Evolutionary conservation across 1,140 invertebrate species (phyloP), one percentile per base, ranked within the genome.

Genomic region (Epicauta chinensis): DNA sequence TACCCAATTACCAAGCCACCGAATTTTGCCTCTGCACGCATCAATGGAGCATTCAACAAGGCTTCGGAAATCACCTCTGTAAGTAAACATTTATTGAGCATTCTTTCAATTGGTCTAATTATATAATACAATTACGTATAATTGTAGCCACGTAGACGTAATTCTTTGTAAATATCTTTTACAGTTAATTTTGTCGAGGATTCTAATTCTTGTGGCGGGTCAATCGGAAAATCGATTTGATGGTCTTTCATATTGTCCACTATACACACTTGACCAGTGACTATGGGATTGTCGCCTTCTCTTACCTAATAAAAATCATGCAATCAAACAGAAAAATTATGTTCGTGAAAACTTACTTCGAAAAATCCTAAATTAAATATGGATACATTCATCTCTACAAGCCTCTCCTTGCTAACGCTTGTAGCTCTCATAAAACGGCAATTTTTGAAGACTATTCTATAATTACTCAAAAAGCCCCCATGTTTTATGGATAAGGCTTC

Each of bases 111-210:
- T 17, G 3, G 1, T 3, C 23, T 23, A 5, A 5, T 3, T 23
- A 23, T n/a, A 23, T 17, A 12, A 11, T 3, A 29, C 23, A 43
- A 40, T 55, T 62, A 75, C 73, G 77, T 81, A 70, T 97, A 97
- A 54, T 96, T 84, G 66, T 97, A 97, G 0, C 93, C 93, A 60
- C 91, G 77, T 0, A 97, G 75, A 61, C 84, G 77, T 1, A 97
- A 70, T 70, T 96, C 92, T 66, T 94, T 95, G 67, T 97, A 97
- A 43, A 96, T 80, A 65, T 97, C 93, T 43, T 81, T 23, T 23
- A 23, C 23, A 5, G 23, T 23, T 23, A 3, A 23, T 23, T 23
- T 23, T 23, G n/a, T n/a, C 1, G 23, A 7, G 7, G 7, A 23
- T 23, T 0, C 23, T 23, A 23, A 5, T 7, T 23, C 23, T 23